Conservation (phyloP, 2,113 vertebrate genomes). For the Sturnira hondurensis region DNA sequence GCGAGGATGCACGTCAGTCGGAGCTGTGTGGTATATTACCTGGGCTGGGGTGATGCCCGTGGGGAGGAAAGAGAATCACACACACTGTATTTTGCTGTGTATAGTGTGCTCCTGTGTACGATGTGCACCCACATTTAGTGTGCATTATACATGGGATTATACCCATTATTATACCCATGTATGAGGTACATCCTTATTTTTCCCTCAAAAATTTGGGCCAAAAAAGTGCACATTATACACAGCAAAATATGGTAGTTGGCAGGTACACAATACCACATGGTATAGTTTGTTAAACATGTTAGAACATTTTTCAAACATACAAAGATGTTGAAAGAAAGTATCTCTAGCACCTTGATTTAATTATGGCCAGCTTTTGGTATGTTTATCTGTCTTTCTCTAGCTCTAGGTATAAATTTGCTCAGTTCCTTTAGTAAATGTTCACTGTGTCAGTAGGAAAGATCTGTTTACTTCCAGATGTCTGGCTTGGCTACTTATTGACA, state of each 20-base stretch:
- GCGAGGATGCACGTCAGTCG: accelerated
- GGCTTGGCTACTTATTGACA: neutral
- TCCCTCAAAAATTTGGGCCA: too few species aligned
- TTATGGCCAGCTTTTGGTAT: neutral
- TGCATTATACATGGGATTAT: too few species aligned
- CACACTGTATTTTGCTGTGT: too few species aligned
- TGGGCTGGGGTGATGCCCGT: accelerated
- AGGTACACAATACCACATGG: neutral
- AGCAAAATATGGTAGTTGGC: too few species aligned
- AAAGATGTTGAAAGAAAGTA: neutral
- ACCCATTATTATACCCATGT: too few species aligned
- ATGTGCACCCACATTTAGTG: too few species aligned
- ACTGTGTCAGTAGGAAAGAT: neutral
- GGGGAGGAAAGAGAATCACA: neutral
- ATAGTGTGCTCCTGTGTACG: too few species aligned
- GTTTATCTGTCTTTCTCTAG: neutral
- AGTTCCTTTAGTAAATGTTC: neutral
- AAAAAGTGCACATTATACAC: too few species aligned
- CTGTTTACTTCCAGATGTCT: neutral
- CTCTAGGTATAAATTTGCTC: neutral
- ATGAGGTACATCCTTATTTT: too few species aligned
- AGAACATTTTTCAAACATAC: neutral
- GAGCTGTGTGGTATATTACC: neutral
- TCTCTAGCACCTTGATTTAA: neutral
- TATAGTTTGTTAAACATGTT: neutral